Percentiles rank a stretch among this genome's conserved stretches.
phyloP scores from a whole-genome alignment of 2,113 vertebrate species.

The Mola mola region DNA sequence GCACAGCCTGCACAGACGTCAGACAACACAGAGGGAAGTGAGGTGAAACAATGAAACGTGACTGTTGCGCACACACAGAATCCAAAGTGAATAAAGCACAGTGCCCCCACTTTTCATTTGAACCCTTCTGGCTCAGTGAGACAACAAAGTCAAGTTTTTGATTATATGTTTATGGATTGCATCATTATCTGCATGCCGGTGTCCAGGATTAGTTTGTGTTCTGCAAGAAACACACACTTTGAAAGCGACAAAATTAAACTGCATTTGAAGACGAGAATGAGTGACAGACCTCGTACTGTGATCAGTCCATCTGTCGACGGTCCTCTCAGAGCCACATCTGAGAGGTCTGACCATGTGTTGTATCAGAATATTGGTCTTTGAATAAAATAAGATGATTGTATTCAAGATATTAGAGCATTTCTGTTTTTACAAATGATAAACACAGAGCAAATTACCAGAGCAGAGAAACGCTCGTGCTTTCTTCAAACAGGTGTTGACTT shows the following conservation, averaged over 20 bases:
- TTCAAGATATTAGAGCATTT: not conserved
- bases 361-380: not conserved
- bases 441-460: not conserved
- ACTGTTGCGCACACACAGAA: slow-evolving; percentile 23
- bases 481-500: not conserved
- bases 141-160: not conserved
- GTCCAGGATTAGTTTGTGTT: slow-evolving; percentile 2
- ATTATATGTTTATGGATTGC: slow-evolving; percentile 11
- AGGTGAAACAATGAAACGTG: slow-evolving; percentile 31
- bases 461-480: not conserved
- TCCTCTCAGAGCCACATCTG: not conserved
- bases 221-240: slow-evolving; percentile 9
- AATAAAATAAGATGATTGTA: not conserved
- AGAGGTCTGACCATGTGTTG: not conserved
- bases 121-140: slow-evolving; percentile 6
- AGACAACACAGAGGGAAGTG: slow-evolving; percentile 34
- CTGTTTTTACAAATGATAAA: not conserved
- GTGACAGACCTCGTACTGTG: too few relatives aligned
- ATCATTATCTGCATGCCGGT: slow-evolving; percentile 3
- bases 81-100: slow-evolving; percentile 22
- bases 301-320: too few relatives aligned
- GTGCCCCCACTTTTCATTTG: not conserved
- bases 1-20: slow-evolving; percentile 48
- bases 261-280: slow-evolving; percentile 8
- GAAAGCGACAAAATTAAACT: slow-evolving; percentile 2